phyloP scores from a whole-genome alignment of 2,888 invertebrate species.

The Epistrophe grossulariae region DNA sequence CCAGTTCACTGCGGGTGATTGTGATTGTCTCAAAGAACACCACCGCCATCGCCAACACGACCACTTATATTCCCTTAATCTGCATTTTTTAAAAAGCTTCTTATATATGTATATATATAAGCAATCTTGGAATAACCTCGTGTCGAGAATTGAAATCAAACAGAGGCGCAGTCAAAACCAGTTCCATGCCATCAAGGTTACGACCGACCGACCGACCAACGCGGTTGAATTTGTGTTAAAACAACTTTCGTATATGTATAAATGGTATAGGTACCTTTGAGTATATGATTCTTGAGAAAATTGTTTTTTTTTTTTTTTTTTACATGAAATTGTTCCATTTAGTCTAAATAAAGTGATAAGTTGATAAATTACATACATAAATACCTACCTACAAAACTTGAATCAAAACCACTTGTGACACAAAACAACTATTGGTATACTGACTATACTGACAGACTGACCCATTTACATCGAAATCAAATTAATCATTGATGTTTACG shows the following conservation, averaged over 20 bases:
- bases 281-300: constrained; percentile 3
- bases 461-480: constrained; percentile 10
- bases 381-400: neutral
- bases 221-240: constrained; percentile 42
- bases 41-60: neutral
- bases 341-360: constrained; percentile 13
- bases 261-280: neutral
- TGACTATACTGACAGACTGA: constrained; percentile 6
- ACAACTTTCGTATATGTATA: constrained; percentile 19
- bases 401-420: neutral
- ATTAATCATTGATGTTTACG: constrained; percentile 21
- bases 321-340: constrained; percentile 9
- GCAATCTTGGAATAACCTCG: constrained; percentile 23
- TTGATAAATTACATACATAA: neutral
- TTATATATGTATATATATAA: too few species aligned
- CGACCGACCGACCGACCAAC: neutral
- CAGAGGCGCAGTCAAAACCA: constrained; percentile 64
- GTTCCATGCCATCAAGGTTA: constrained; percentile 62
- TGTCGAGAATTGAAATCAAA: constrained; percentile 39
- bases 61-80: constrained; percentile 28
- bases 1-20: constrained; percentile 21
- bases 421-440: neutral
- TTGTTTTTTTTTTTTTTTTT: neutral
- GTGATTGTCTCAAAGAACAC: constrained; percentile 24
- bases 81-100: constrained; percentile 18